Base-by-base conservation (phyloP, 2,113 vertebrate species). In the Callocephalon fimbriatum region DNA sequence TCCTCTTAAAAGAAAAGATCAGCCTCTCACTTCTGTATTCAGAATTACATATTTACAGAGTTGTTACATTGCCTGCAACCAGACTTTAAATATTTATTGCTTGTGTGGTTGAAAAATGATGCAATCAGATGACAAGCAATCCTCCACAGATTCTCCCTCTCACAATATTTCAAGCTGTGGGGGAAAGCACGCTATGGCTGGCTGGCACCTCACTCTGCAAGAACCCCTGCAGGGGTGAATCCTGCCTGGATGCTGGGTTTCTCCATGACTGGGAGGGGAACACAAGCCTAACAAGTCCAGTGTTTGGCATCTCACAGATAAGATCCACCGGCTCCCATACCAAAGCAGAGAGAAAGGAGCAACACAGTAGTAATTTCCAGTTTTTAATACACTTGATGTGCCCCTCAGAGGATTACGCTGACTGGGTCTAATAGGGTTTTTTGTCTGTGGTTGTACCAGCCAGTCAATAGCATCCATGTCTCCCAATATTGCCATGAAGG, bases 41-140 rank as follows among this genome's bases (percentile, higher is more conserved):
- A 77, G 63, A 90, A 92, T 73, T 0, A 0, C 75, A 72, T 83
- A 94, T 94, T 96, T 92, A 88, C 86, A 37, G 90, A 92, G 86
- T 26, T 95, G 72, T 86, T 95, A 97, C 68, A 86, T 77, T 6
- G 92, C 94, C 95, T 94, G 48, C 86, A 96, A 96, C 82, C 82
- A 92, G 83, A 77, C 61, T 96, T 96, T 81, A 96, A 97, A 96
- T 96, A 97, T 97, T 97, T 97, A 96, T 94, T 94, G 72, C 75
- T 88, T 4, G 2, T 91, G 88, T 75, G 61, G 82, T 75, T 97
- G 91, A 97, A 97, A 96, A 95, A 92, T 86, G 96, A 88, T 61
- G 61, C 75, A 96, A 84, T 94, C 82, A 84, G 72, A 68, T 90
- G 86, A 90, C 93, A 92, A 80, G 78, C 42, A 96, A 72, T 84